Base-by-base conservation (phyloP, 2,888 invertebrate genomes). In the Plagodis dolabraria region DNA sequence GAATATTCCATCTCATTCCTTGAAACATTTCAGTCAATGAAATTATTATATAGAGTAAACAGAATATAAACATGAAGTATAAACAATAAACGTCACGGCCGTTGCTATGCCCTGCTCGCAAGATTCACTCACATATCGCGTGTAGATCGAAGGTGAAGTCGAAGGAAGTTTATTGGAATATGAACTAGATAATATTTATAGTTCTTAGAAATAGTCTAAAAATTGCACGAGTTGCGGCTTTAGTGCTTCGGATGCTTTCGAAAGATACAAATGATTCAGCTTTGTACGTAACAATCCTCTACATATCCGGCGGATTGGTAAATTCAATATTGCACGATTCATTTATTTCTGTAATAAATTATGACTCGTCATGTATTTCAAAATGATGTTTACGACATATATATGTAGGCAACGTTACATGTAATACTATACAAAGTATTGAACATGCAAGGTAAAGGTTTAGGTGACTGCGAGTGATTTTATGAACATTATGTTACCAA, bases 11-110 rank as follows among this genome's bases (percentile, higher is more conserved):
- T 56, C 33, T 48, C 68, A 72, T 77, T 75, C 68, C 72, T 72
- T 75, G 79, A 85, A 86, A 83, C 74, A 80, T 83, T 86, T 82
- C 82, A 86, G 85, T 87, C 83, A 86, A 85, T 87, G 83, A 89
- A 88, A 88, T 89, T 84, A 87, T 87, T 86, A 82, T 86, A 82
- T 77, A 84, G 79, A 83, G 80, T 88, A 90, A 88, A 87, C 85
- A 83, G 74, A 78, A 83, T 83, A 86, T 83, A 83, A 84, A 70
- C 74, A 55, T 60, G 55, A 74, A 84, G 79, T 83, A 86, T 86
- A 89, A 86, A 88, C 84, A 86, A 68, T 59, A 59, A 63, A 69
- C 87, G 82, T 86, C 89, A 87, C 77, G 82, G 79, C 76, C 78
- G 89, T 88, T 87, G 82, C 88, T 83, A 87, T 71, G 84, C 72